Percentiles rank a stretch among this genome's conserved stretches.
These are phyloP conservation scores for Leucopsar rothschildi DNA, from an alignment of 2,113 vertebrate genomes.

Conservation along the genomic window DNA sequence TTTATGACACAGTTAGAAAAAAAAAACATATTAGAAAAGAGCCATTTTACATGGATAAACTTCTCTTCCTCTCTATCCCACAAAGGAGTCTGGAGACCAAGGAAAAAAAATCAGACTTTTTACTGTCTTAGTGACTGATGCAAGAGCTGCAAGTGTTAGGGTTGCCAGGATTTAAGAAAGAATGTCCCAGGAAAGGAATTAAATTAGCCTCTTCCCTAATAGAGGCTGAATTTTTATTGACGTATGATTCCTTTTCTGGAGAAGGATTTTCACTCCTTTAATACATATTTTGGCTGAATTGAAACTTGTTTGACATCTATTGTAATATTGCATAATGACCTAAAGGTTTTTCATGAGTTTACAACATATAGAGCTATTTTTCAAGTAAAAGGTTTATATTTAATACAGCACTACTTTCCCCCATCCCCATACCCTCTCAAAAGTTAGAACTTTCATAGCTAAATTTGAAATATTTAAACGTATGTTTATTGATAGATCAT, in stretches of 20 bases:
- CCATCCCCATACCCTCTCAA: not conserved
- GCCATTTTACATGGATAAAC: not conserved
- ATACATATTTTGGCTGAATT: not conserved
- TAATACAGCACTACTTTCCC: not conserved
- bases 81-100: not conserved
- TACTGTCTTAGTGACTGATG: not conserved
- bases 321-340: not conserved
- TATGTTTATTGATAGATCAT: not conserved
- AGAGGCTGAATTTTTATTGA: not conserved
- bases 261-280: not conserved
- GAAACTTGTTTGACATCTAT: not conserved
- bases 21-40: not conserved
- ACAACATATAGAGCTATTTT: not conserved
- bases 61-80: not conserved
- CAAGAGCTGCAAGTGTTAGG: not conserved
- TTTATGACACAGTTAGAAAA: not conserved
- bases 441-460: not conserved
- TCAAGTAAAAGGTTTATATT: not conserved
- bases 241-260: not conserved
- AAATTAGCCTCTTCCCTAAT: not conserved
- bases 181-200: not conserved
- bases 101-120: not conserved
- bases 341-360: not conserved
- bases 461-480: not conserved
- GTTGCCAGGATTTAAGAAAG: not conserved